These are phyloP conservation scores for Schizotus pectinicornis DNA, from an alignment of 2,888 invertebrate genomes.

Conservation along the genomic window DNA sequence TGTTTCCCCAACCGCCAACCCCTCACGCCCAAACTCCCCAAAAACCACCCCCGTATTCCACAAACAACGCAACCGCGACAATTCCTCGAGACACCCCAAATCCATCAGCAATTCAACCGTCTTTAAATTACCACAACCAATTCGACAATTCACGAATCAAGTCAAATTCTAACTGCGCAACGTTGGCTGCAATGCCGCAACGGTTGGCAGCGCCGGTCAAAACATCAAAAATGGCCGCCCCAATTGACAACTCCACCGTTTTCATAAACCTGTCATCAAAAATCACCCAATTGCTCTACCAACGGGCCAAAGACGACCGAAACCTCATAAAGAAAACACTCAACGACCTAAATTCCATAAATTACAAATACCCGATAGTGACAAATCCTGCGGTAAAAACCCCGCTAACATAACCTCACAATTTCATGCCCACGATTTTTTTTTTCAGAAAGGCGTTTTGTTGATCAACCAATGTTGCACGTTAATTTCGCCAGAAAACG, in stretches of 20 bases:
- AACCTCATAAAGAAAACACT: conserved; percentile 62
- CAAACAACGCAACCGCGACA: background rate
- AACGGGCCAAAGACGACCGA: conserved; percentile 56
- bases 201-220: conserved; percentile 3
- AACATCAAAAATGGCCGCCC: conserved; percentile 35
- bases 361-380: conserved; percentile 60
- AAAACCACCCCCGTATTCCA: background rate
- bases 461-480: conserved; percentile 55
- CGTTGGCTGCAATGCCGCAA: background rate
- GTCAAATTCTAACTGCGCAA: too few relatives aligned
- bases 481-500: conserved; percentile 59
- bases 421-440: conserved; percentile 16
- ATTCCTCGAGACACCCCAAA: background rate
- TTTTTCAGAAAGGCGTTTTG: conserved; percentile 54
- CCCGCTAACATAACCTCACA: conserved; percentile 19
- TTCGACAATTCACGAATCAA: too few relatives aligned
- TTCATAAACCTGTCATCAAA: conserved; percentile 50
- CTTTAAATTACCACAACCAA: too few relatives aligned
- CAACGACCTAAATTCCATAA: conserved; percentile 68
- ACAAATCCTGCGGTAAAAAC: conserved; percentile 50
- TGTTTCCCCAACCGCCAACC: conserved; percentile 1
- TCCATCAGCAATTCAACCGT: too few relatives aligned
- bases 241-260: conserved; percentile 37
- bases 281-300: conserved; percentile 50
- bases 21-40: background rate